Evolutionary conservation across 2,888 invertebrate species (phyloP), one percentile per base, ranked within the genome.

Genomic region (Hypsopygia costalis): DNA sequence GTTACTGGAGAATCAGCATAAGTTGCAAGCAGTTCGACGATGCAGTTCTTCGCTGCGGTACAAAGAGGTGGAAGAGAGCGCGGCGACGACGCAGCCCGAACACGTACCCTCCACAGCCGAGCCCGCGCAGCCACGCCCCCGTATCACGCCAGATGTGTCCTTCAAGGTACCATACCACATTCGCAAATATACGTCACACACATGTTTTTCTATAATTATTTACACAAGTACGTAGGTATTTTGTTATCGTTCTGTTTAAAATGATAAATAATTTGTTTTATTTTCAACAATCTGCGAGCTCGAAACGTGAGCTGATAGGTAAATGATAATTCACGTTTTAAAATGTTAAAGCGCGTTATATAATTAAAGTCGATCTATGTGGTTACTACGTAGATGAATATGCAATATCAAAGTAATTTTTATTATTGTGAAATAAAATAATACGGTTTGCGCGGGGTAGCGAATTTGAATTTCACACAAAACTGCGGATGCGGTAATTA

Each of bases 1-100:
- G 90, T 85, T 94, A 50, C 90, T 93, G 69, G 91, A 92, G 73
- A 93, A 93, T 63, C 94, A 94, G 74, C 93, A 93, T 75, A 93
- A 94, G 71, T 70, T 94, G 52, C 91, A 91, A 55, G 91, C 91
- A 33, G 82, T 91, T 29, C 82, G 92, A 9, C 77, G 82, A 55
- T 92, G 92, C 75, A 92, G 91, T 61, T 91, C 87, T 41, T 86
- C 88, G 31, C 61, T 87, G 37, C 77, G 88, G 1, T 83, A 85
- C 69, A 89, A 90, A 51, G 81, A 90, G 60, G 54, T 90, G 37
- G 89, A 89, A 51, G 90, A 89, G 35, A 76, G 52, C 46, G 54
- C 61, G 9, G 49, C 62, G 40, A 61, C 56, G 11, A 49, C 58
- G 47, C 60, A 55, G 43, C 66, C 68, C 1, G 80, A 76, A 40